Evolutionary conservation across 2,797 vertebrate species (phyloP).

Genomic region (Lepus townsendii): DNA sequence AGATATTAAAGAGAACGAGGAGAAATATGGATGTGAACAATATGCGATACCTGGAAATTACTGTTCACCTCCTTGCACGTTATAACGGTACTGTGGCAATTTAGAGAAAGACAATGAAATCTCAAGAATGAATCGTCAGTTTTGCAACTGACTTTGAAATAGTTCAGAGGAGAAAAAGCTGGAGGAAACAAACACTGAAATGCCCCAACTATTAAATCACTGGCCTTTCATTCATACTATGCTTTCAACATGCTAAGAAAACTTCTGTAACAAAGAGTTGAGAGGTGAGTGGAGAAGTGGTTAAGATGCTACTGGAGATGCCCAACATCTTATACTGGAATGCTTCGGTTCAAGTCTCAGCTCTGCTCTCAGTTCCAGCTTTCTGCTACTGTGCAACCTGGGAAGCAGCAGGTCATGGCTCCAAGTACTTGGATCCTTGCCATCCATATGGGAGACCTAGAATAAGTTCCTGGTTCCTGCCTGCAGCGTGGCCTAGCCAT

Average conservation of each 20-base stretch:
- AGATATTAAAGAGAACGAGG: not conserved
- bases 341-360: no score
- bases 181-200: not conserved
- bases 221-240: not conserved
- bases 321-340: no score
- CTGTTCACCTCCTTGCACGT: not conserved
- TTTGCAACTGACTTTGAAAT: not conserved
- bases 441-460: no score
- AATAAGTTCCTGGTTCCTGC: no score
- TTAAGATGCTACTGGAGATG: no score
- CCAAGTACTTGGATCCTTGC: no score
- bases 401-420: no score
- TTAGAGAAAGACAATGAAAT: not conserved
- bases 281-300: no score
- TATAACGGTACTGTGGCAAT: not conserved
- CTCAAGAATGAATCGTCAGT: not conserved
- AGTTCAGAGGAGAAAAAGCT: not conserved
- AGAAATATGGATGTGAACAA: not conserved
- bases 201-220: not conserved
- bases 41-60: not conserved
- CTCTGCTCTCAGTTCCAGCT: no score
- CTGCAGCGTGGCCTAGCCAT: no score
- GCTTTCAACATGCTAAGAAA: constrained; percentile 4
- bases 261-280: not conserved
- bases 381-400: no score